Percentiles rank a stretch among this genome's conserved stretches.
Evolutionary conservation across 2,888 invertebrate species (phyloP).

Genomic region (Platerodrilus igneus): DNA sequence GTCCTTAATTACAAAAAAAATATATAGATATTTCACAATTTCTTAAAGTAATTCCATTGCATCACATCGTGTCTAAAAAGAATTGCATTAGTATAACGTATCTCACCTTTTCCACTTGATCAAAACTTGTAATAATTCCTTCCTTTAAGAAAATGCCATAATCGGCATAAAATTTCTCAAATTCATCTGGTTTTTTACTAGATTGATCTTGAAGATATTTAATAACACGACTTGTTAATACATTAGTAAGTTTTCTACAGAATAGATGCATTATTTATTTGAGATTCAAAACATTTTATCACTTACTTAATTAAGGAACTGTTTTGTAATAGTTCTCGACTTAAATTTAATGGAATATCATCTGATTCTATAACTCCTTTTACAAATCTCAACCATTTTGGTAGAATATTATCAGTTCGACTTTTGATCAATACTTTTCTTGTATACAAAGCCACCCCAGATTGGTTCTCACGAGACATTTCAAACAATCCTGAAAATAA

Average conservation of each 20-base stretch:
- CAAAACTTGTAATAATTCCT: slow-evolving; percentile 83
- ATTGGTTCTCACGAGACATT: slow-evolving; percentile 77
- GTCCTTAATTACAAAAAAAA: too few relatives aligned
- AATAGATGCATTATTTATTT: not conserved
- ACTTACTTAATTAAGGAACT: slow-evolving; percentile 79
- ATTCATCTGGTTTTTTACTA: slow-evolving; percentile 76
- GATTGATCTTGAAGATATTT: slow-evolving; percentile 83
- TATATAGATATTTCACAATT: too few relatives aligned
- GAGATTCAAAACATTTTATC: slow-evolving; percentile 6
- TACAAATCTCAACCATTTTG: slow-evolving; percentile 92
- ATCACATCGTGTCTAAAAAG: too few relatives aligned
- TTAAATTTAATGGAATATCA: slow-evolving; percentile 96
- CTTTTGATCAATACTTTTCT: slow-evolving; percentile 90
- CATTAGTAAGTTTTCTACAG: slow-evolving; percentile 73
- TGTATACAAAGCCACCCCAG: slow-evolving; percentile 86
- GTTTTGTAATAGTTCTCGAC: slow-evolving; percentile 92
- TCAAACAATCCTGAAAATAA: slow-evolving; percentile 69
- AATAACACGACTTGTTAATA: slow-evolving; percentile 76
- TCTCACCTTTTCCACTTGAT: slow-evolving; percentile 75
- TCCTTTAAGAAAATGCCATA: slow-evolving; percentile 93
- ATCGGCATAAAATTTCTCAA: slow-evolving; percentile 82
- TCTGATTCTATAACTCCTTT: slow-evolving; percentile 98
- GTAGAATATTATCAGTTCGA: slow-evolving; percentile 83
- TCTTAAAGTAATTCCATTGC: too few relatives aligned
- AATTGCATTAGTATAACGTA: too few relatives aligned